phyloP scores from a whole-genome alignment of 2,797 vertebrate species.

The Pantherophis vulpinus region DNA sequence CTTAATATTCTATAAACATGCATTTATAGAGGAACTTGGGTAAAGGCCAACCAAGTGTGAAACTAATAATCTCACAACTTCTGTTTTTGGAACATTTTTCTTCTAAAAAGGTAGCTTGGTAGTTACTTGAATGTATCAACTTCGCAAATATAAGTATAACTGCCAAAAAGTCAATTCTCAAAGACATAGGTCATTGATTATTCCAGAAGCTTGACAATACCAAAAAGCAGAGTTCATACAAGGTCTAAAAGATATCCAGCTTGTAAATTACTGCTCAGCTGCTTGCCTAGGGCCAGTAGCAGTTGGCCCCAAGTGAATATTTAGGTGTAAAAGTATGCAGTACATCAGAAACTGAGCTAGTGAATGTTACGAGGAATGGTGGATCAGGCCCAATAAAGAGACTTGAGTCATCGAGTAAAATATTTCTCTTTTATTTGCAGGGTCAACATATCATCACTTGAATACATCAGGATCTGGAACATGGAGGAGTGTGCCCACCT shows the following conservation, averaged over 20 bases:
- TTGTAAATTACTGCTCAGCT: constrained; percentile 16
- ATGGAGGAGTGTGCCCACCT: too few relatives aligned
- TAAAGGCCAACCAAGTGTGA: background rate
- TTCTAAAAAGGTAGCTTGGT: background rate
- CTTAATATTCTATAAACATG: background rate
- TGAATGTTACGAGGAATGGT: too few relatives aligned
- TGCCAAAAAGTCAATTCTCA: background rate
- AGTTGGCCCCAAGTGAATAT: background rate
- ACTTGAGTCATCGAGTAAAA: too few relatives aligned
- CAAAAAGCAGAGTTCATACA: constrained; percentile 5
- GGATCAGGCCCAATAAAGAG: too few relatives aligned
- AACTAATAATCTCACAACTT: background rate
- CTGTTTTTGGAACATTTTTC: background rate
- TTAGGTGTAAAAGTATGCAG: background rate
- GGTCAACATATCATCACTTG: too few relatives aligned
- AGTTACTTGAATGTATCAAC: background rate
- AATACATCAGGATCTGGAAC: too few relatives aligned
- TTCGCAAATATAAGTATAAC: background rate
- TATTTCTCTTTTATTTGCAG: too few relatives aligned
- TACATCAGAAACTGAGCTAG: background rate
- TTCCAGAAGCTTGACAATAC: constrained; percentile 4
- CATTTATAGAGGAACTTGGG: too few relatives aligned
- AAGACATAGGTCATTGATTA: background rate
- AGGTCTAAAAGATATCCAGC: background rate
- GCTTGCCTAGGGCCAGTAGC: constrained; percentile 7